These are phyloP conservation scores for Drosophila obscura DNA, from an alignment of 1,140 invertebrate species.

Conservation along the genomic window DNA sequence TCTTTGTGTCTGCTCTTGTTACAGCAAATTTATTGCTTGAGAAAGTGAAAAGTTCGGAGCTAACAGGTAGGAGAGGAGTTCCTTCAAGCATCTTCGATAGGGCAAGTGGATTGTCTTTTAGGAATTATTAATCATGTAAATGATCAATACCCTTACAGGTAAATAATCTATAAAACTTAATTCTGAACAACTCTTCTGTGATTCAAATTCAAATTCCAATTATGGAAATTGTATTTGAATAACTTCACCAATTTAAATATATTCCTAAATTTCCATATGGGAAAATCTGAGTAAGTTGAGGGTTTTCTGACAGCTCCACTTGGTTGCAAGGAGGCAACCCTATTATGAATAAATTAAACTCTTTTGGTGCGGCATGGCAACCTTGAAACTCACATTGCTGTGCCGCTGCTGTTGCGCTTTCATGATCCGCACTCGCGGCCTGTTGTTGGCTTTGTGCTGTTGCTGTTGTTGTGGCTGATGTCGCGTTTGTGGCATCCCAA, in stretches of 20 bases:
- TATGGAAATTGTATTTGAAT: neutral
- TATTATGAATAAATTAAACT: neutral
- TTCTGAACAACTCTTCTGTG: too few relatives aligned
- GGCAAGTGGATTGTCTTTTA: too few relatives aligned
- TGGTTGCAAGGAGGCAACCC: too few relatives aligned
- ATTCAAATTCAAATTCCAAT: too few relatives aligned
- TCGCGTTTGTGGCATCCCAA: slow-evolving; percentile 46
- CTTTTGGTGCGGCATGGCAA: neutral
- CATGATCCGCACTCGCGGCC: slow-evolving; percentile 8
- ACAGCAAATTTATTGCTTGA: slow-evolving; percentile 30
- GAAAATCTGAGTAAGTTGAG: neutral
- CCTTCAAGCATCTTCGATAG: neutral
- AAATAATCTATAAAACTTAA: too few relatives aligned
- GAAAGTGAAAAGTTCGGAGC: slow-evolving; percentile 58
- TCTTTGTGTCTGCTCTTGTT: slow-evolving; percentile 20
- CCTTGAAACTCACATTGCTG: slow-evolving; percentile 47
- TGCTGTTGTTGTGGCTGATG: slow-evolving; percentile 22
- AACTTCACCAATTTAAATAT: neutral
- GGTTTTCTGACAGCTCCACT: neutral
- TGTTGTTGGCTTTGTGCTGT: slow-evolving; percentile 21
- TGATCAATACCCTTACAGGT: too few relatives aligned
- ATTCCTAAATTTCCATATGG: neutral
- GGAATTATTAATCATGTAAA: too few relatives aligned
- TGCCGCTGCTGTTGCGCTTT: slow-evolving; percentile 24
- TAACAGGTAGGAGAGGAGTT: slow-evolving; percentile 25